Evolutionary conservation across 2,797 vertebrate species (phyloP).

Genomic region (Danio kyathit): DNA sequence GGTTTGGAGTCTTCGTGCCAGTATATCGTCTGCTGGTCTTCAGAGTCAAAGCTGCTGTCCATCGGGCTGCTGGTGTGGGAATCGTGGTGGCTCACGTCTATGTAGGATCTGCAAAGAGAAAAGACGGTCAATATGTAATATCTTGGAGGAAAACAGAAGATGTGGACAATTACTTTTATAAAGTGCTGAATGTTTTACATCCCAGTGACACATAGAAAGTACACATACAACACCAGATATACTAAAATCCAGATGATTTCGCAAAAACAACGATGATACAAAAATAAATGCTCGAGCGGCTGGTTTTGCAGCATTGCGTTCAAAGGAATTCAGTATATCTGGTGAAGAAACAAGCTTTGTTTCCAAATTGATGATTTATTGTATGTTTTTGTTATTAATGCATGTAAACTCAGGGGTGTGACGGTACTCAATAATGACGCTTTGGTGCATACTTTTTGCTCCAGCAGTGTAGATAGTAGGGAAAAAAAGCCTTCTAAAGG

Average conservation of each 20-base stretch:
- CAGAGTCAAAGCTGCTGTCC: constrained; percentile 77
- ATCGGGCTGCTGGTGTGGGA: constrained; percentile 70
- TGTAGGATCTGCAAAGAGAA: constrained; percentile 78
- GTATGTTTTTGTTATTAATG: background rate
- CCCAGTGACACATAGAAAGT: background rate
- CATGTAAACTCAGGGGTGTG: background rate
- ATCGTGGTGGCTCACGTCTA: constrained; percentile 83
- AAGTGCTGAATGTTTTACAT: constrained; percentile 30
- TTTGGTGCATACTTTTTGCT: too few relatives aligned
- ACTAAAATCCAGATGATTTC: constrained; percentile 30
- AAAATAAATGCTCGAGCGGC: constrained; percentile 3
- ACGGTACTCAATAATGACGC: too few relatives aligned
- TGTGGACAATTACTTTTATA: background rate
- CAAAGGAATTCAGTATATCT: constrained; percentile 41
- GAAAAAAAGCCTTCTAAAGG: too few relatives aligned
- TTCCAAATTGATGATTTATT: constrained; percentile 1
- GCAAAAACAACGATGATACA: background rate
- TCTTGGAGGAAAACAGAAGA: background rate
- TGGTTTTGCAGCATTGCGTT: background rate
- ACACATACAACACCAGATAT: constrained; percentile 32
- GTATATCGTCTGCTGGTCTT: constrained; percentile 82
- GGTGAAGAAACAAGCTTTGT: constrained; percentile 19
- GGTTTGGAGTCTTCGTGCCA: constrained; percentile 97
- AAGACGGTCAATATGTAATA: background rate
- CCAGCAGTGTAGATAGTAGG: too few relatives aligned